Evolutionary conservation across 2,113 vertebrate species (phyloP), one percentile per base, ranked within the genome.

Genomic region (Eolophus roseicapilla): DNA sequence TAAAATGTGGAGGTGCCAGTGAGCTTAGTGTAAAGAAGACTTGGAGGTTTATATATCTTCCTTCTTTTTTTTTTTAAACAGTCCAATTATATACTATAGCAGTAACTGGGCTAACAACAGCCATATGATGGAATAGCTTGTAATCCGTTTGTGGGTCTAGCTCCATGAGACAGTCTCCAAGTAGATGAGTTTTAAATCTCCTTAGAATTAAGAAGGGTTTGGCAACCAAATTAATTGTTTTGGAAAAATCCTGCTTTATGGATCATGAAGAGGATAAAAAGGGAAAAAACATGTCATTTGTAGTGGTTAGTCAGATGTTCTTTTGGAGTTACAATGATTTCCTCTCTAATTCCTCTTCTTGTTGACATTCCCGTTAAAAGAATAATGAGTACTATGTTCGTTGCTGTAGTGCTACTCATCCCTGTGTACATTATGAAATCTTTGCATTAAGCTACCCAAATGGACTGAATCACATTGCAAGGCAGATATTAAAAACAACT

Each of bases 161-260:
- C 93, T 95, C 95, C 75, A 39, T 85, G 93, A 96, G 95, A 92
- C 94, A 95, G 94, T 90, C 86, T 95, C 95, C 93, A 96, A 97
- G 96, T 87, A 97, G 96, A 97, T 96, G 96, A 97, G 97, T 93
- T 95, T 96, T 96, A 96, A 98, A 98, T 97, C 97, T 96, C 94
- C 96, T 97, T 96, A 97, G 97, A 97, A 97, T 97, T 96, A 97
- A 97, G 96, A 96, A 96, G 96, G 92, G 92, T 96, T 97, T 96
- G 94, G 87, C 95, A 95, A 95, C 95, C 88, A 96, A 97, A 98
- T 97, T 96, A 97, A 97, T 97, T 97, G 97, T 97, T 97, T 95
- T 97, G 95, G 90, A 96, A 92, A 97, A 97, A 96, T 91, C 96
- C 97, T 69, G 93, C 94, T 96, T 95, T 95, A 97, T 92, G 86